phyloP scores from a whole-genome alignment of 2,888 invertebrate genomes.

The Choreutis nemorana region DNA sequence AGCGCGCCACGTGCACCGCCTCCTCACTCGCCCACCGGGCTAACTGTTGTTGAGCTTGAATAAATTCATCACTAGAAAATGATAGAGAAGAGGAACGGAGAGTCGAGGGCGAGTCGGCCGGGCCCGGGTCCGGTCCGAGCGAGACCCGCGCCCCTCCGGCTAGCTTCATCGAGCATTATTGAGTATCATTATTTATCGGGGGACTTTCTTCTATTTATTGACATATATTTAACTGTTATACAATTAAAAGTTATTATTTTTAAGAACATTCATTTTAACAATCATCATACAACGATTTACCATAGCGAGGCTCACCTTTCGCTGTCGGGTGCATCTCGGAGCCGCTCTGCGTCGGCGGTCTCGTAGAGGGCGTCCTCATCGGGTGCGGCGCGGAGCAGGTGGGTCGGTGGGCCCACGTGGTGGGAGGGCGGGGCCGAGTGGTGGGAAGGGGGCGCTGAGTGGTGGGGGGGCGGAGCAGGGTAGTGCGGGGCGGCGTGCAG shows the following conservation, averaged over 20 bases:
- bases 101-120: conserved; percentile 44
- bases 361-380: conserved; percentile 90
- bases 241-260: no score
- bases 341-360: conserved; percentile 78
- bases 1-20: conserved; percentile 67
- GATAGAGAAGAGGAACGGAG: conserved; percentile 81
- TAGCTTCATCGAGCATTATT: no score
- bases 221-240: no score
- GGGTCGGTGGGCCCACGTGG: conserved; percentile 51
- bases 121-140: conserved; percentile 14
- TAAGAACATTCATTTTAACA: no score
- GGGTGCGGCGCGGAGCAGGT: conserved; percentile 37
- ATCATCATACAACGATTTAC: no score
- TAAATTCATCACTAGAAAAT: conserved; percentile 97
- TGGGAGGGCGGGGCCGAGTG: conserved; percentile 45
- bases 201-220: no score
- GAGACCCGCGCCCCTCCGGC: neutral
- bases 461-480: conserved; percentile 21
- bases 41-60: conserved; percentile 96
- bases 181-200: no score
- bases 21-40: conserved; percentile 95
- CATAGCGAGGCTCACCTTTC: conserved; percentile 75
- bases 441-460: conserved; percentile 31
- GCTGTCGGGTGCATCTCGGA: conserved; percentile 83
- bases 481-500: conserved; percentile 47